Percentiles rank a stretch among this genome's conserved stretches.
phyloP scores from a whole-genome alignment of 2,797 vertebrate genomes.

The Gymnodraco acuticeps region DNA sequence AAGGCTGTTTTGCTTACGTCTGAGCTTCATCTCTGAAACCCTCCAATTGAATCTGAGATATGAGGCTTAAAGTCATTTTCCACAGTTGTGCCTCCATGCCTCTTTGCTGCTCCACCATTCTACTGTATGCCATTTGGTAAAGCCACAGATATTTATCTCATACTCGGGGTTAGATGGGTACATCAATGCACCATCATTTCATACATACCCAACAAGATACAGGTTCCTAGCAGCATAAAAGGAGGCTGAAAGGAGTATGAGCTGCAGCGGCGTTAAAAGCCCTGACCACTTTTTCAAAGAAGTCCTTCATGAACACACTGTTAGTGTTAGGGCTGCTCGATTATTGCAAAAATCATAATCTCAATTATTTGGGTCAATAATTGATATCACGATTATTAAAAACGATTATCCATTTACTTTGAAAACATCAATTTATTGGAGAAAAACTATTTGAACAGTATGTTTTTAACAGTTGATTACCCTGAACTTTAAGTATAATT shows the following conservation, averaged over 20 bases:
- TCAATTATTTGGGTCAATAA: no score
- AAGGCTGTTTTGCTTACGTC: conserved; percentile 49
- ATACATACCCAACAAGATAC: neutral
- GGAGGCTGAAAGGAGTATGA: neutral
- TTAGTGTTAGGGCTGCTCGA: no score
- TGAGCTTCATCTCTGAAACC: conserved; percentile 57
- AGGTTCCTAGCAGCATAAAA: conserved; percentile 1
- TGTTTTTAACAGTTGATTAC: no score
- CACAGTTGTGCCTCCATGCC: neutral
- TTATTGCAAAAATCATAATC: no score
- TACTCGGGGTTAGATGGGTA: neutral
- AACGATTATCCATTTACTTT: no score
- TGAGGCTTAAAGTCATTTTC: conserved; percentile 59
- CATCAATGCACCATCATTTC: conserved; percentile 4
- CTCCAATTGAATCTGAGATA: conserved; percentile 61
- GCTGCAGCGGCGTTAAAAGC: conserved; percentile 4
- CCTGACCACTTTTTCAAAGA: neutral
- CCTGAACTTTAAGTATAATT: no score
- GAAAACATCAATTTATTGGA: no score
- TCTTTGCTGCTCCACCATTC: neutral
- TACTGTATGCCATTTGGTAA: conserved; percentile 25
- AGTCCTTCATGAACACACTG: neutral
- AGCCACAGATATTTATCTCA: conserved; percentile 40
- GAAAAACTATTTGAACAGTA: no score
- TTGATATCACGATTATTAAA: no score